A percentile compares a stretch with the other conserved stretches of the same genome.
Conservation (phyloP, 2,888 invertebrate genomes). For the Parapristionchus giblindavisi region DNA sequence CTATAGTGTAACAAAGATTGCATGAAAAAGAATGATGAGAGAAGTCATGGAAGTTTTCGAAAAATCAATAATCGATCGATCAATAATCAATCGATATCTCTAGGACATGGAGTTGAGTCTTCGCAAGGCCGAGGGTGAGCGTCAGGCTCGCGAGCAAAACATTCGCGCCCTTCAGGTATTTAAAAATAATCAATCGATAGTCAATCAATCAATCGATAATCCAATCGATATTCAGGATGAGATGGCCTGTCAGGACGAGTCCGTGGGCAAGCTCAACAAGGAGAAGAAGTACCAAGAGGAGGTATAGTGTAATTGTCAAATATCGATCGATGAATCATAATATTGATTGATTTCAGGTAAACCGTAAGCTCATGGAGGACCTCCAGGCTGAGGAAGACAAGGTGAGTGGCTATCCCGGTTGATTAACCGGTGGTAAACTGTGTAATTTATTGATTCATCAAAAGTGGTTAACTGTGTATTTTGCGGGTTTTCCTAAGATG, state of each 20-base stretch:
- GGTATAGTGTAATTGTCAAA: conserved; percentile 49
- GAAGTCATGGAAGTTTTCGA: too few species aligned
- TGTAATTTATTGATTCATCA: too few species aligned
- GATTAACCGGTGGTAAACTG: too few species aligned
- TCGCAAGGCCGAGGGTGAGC: conserved; percentile 69
- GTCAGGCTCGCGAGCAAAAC: conserved; percentile 69
- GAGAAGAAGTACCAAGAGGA: conserved; percentile 83
- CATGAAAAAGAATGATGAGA: too few species aligned
- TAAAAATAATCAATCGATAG: neutral
- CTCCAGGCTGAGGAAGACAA: conserved; percentile 69
- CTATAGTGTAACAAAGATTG: neutral
- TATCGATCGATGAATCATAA: conserved; percentile 8
- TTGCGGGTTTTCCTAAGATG: too few species aligned
- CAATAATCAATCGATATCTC: neutral
- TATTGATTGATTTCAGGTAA: conserved; percentile 44
- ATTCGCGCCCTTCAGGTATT: conserved; percentile 57
- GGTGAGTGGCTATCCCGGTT: too few species aligned
- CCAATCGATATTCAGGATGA: conserved; percentile 74
- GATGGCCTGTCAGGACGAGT: conserved; percentile 75
- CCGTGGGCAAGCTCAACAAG: conserved; percentile 68
- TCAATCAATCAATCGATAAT: neutral
- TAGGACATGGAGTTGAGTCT: conserved; percentile 57
- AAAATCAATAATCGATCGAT: conserved; percentile 12
- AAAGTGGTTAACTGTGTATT: too few species aligned
- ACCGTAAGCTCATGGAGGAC: conserved; percentile 69